Evolutionary conservation across 2,113 vertebrate genomes (phyloP), one percentile per base, ranked within the genome.

Genomic region (Oceanodroma tethys): DNA sequence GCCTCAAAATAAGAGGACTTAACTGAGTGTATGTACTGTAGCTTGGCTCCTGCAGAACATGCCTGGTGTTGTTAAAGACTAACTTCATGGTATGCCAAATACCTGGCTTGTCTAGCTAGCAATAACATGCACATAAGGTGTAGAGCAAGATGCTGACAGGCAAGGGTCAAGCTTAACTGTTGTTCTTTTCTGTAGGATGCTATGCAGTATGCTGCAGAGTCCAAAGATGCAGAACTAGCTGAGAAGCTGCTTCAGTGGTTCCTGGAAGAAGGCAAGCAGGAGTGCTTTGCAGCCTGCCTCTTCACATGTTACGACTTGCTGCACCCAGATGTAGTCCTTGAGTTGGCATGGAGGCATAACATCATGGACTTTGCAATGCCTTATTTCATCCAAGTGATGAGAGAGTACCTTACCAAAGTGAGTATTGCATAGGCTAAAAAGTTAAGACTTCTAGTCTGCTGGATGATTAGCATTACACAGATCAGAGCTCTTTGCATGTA

Each of bases 361-460:
- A 98, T 99, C 87, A 94, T 99, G 97, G 99, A 99, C 97, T 99
- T 99, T 81, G 98, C 99, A 93, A 98, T 99, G 99, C 99, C 99
- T 60, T 99, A 98, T 97, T 99, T 99, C 97, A 99, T 99, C 97
- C 99, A 99, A 97, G 98, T 99, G 96, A 99, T 99, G 98, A 98
- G 98, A 95, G 99, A 99, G 86, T 99, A 99, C 96, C 98, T 99
- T 93, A 98, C 98, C 91, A 99, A 99, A 98, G 99, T 99, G 88
- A 97, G 99, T 97, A 50, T 71, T 75, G 38, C 32, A 22, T 71
- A 73, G 76, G 18, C n/a, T 56, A 23, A 40, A 48, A 74, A 38
- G 32, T 23, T 58, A 47, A 53, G 23, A 32, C 22, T 89, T 81
- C 3, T 25, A 38, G 29, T 74, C 50, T 48, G 30, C 14, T 73